Conservation (phyloP, 2,888 invertebrate species). For the Perdita meconis region DNA sequence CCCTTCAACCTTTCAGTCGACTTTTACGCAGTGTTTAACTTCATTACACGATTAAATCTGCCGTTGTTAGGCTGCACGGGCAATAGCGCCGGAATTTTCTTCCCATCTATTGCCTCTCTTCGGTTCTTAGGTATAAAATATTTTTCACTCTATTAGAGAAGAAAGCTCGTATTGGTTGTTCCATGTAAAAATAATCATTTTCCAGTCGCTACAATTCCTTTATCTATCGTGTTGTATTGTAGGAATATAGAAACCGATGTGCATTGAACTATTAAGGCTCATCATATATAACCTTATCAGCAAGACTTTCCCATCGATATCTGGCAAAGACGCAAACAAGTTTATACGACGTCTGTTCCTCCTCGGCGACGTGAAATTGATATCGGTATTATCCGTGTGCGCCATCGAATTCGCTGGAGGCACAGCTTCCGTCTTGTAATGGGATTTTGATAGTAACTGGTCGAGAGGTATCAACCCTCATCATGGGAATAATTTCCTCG, state of each 20-base stretch:
- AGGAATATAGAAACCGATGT: too few relatives aligned
- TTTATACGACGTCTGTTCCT: conserved; percentile 53
- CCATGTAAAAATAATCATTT: too few relatives aligned
- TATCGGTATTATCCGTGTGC: conserved; percentile 69
- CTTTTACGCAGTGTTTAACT: conserved; percentile 56
- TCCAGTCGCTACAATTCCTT: too few relatives aligned
- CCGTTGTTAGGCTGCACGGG: conserved; percentile 5
- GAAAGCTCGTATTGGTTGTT: too few relatives aligned
- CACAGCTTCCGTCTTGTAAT: conserved; percentile 67
- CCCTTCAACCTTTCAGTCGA: conserved; percentile 24
- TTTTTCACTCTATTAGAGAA: neutral
- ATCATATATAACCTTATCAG: neutral
- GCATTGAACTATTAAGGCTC: neutral
- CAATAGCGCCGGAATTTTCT: neutral
- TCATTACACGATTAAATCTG: conserved; percentile 65
- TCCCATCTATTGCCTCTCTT: neutral
- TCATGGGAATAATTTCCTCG: conserved; percentile 64
- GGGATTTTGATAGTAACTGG: conserved; percentile 74
- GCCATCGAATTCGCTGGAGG: conserved; percentile 63
- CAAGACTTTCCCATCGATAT: neutral
- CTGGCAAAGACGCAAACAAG: neutral
- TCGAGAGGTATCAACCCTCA: conserved; percentile 53
- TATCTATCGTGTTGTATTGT: too few relatives aligned
- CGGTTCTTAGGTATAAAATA: neutral
- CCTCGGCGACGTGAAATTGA: conserved; percentile 68